A percentile compares a stretch with the other conserved stretches of the same genome.
These are phyloP conservation scores for Parnassius smintheus DNA, from an alignment of 2,888 invertebrate species.

Conservation along the genomic window DNA sequence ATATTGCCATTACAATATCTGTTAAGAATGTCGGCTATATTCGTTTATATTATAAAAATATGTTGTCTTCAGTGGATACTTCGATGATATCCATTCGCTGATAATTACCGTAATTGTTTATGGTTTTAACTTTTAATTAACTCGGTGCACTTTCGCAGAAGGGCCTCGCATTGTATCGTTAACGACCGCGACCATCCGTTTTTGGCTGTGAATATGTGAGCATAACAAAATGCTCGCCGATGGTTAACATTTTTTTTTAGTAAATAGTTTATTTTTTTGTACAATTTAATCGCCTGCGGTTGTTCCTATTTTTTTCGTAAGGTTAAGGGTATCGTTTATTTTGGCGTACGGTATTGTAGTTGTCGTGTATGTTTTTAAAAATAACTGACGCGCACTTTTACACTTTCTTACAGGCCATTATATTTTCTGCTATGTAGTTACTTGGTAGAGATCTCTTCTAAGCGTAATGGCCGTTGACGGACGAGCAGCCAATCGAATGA, in stretches of 20 bases:
- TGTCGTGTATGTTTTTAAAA: too few species aligned
- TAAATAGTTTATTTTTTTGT: conserved; percentile 5
- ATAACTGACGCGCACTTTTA: too few species aligned
- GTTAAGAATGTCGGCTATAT: conserved; percentile 10
- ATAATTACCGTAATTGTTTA: conserved; percentile 39
- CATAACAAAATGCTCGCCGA: conserved; percentile 14
- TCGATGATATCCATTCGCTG: conserved; percentile 33
- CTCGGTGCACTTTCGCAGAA: conserved; percentile 34
- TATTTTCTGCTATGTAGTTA: too few species aligned
- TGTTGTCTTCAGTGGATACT: conserved; percentile 15
- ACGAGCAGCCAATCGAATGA: too few species aligned
- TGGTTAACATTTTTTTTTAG: conserved; percentile 15
- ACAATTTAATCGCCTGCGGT: conserved; percentile 7
- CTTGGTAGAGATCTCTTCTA: too few species aligned
- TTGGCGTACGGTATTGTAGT: not conserved
- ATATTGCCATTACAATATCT: conserved; percentile 14
- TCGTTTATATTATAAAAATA: conserved; percentile 6
- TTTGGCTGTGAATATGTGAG: conserved; percentile 26
- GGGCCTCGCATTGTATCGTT: conserved; percentile 26
- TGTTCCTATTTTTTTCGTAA: conserved; percentile 2
- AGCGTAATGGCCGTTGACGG: too few species aligned
- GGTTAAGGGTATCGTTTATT: conserved; percentile 4
- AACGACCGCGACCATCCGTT: conserved; percentile 28
- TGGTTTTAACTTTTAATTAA: conserved; percentile 36
- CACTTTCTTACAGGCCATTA: too few species aligned